A percentile compares a stretch with the other conserved stretches of the same genome.
These are phyloP conservation scores for Hetaerina americana DNA, from an alignment of 1,140 invertebrate species.

Conservation along the genomic window DNA sequence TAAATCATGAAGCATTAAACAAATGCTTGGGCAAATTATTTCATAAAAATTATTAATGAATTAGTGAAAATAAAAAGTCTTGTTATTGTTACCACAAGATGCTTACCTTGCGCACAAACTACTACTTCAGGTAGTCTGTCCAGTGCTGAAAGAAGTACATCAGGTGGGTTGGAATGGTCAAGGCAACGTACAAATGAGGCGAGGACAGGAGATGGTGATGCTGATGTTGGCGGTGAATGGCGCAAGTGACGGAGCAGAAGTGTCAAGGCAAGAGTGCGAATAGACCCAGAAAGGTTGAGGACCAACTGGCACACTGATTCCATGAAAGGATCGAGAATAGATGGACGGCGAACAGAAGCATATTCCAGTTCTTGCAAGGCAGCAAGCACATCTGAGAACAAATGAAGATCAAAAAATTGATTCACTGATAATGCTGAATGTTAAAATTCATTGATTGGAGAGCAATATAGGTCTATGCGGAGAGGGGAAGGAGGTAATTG, in stretches of 20 bases:
- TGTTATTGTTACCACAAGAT: constrained; percentile 5
- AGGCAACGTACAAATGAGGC: constrained; percentile 66
- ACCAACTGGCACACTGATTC: constrained; percentile 46
- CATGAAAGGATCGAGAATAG: constrained; percentile 48
- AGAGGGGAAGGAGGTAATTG: no score
- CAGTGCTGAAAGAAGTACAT: constrained; percentile 62
- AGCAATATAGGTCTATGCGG: no score
- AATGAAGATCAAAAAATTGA: not conserved
- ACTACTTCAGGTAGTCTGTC: constrained; percentile 72
- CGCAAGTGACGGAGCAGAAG: constrained; percentile 50
- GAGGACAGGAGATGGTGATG: constrained; percentile 40
- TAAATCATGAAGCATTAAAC: no score
- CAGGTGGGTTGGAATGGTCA: constrained; percentile 52
- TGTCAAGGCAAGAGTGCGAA: constrained; percentile 47
- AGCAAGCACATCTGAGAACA: constrained; percentile 41
- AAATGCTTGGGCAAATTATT: no score
- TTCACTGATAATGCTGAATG: no score
- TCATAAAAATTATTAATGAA: no score
- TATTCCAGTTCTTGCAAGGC: constrained; percentile 60
- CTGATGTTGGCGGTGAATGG: constrained; percentile 43
- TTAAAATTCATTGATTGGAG: no score
- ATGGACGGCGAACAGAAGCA: constrained; percentile 48
- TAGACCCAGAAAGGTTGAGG: constrained; percentile 43
- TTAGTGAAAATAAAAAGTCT: no score
- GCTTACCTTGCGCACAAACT: constrained; percentile 58